Evolutionary conservation across 2,797 vertebrate genomes (phyloP), one percentile per base, ranked within the genome.

Genomic region (Linurgus olivaceus): DNA sequence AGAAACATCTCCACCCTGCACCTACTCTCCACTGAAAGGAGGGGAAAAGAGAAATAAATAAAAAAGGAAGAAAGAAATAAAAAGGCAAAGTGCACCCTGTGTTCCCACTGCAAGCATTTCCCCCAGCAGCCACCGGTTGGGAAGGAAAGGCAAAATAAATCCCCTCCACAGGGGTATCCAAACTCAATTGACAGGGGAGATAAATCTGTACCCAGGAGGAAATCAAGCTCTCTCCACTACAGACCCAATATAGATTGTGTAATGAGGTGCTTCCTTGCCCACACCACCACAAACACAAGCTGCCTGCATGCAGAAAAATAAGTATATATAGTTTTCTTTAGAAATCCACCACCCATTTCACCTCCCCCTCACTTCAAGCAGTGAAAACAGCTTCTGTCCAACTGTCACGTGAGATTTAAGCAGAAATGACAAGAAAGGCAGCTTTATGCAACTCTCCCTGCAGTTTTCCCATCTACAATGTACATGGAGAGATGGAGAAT

Each of bases 401-500:
- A 95, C 93, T 57, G 68, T 95, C 96, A 96, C 92, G 95, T 95
- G 94, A 96, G 88, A 91, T 96, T 90, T 91, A 92, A 95, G 94
- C 92, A 95, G 92, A 96, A 90, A 86, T 92, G 71, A 94, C 95
- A 96, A 95, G 95, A 96, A 96, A 97, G 93, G 93, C 89, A 77
- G 94, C 94, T 97, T 94, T 93, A 91, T 89, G 93, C 55, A 86
- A 79, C 73, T 54, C 88, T 94, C 66, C 35, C 87, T 88, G 85
- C 59, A 55, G 67, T 85, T 55, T 90, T 91, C 78, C 83, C 38
- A 45, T 94, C 93, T 62, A 76, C 5, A 28, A 90, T 35, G 48
- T 17, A 33, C 58, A 40, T 3, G 48, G 81, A 77, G 59, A 86
- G 63, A 85, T 2, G 3, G 51, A 90, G 85, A 79, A 91, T 23